Base-by-base conservation (phyloP, 2,888 invertebrate species). In the Torymus texanus region DNA sequence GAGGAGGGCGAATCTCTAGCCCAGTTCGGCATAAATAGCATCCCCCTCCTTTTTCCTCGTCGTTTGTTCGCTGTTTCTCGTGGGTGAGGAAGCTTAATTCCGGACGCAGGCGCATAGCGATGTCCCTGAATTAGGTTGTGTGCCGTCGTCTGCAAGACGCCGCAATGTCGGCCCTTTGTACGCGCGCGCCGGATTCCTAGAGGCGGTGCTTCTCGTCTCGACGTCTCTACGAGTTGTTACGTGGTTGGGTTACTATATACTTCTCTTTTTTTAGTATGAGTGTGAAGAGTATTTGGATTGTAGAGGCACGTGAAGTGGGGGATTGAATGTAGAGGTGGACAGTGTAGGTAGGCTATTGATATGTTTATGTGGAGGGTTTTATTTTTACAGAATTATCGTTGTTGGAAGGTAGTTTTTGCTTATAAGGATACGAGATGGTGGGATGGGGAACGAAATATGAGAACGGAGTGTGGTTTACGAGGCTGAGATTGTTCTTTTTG, bases 1-100 rank as follows among this genome's bases (percentile, higher is more conserved):
- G 21, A 12, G 51, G 18, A 5, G 41, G 41, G 29, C 56, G 73
- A 74, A 74, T 63, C 13, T 58, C 56, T 56, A 65, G 59, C 62
- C 68, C 62, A 55, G 68, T 68, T 75, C 50, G 75, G 75, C 75
- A 75, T 68, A 68, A 68, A 68, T 68, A 75, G 68, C 29, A 58
- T 5, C 66, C 59, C 50, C 12, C 67, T 10, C 21, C 21, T 21
- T 21, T 21, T 21, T 21, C 55, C 59, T 63, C 63, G 24, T 24
- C 50, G 63, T 51, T 21, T 53, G 10, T 18, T 21, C 53, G 4
- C 53, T 58, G 5, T 29, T 12, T n/a, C 41, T 41, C 8, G 41
- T 41, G 16, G 18, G 55, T 58, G 50, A 76, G 10, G 41, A 41
- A 53, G 56, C 56, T 66, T 61, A 55, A 75, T 72, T 71, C 59